phyloP scores from a whole-genome alignment of 2,888 invertebrate genomes.

The Molorchus minor region DNA sequence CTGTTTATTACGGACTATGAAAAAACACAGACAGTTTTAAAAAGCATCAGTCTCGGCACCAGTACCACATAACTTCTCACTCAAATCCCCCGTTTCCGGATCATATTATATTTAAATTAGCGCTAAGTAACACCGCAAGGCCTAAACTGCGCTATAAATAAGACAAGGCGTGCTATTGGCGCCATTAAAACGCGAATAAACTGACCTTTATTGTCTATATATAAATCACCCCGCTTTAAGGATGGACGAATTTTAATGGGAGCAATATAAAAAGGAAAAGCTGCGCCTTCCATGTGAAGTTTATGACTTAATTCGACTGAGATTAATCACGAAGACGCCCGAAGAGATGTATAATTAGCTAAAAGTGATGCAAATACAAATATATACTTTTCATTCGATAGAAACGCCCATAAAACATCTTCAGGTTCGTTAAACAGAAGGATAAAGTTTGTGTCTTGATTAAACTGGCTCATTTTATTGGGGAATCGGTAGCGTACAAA shows the following conservation, averaged over 20 bases:
- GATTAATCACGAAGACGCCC: background rate
- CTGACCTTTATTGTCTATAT: constrained; percentile 1
- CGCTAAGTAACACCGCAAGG: background rate
- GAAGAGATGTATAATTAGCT: background rate
- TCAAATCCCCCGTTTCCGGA: too few relatives aligned
- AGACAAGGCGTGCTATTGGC: background rate
- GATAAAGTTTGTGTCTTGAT: too few relatives aligned
- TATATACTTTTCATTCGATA: too few relatives aligned
- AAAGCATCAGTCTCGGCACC: too few relatives aligned
- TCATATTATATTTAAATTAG: constrained; percentile 3
- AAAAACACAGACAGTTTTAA: too few relatives aligned
- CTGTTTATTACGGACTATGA: too few relatives aligned
- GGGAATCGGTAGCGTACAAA: too few relatives aligned
- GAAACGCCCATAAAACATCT: too few relatives aligned
- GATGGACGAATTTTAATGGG: constrained; percentile 8
- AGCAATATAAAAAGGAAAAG: background rate
- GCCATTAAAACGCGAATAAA: constrained; percentile 7
- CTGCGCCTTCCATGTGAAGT: background rate
- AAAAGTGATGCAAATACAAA: too few relatives aligned
- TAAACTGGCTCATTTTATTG: too few relatives aligned
- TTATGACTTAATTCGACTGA: constrained; percentile 1
- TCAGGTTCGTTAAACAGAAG: too few relatives aligned
- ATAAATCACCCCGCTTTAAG: background rate
- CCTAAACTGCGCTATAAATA: background rate
- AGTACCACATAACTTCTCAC: too few relatives aligned